Conservation (phyloP, 2,113 vertebrate genomes). For the Python bivittatus region DNA sequence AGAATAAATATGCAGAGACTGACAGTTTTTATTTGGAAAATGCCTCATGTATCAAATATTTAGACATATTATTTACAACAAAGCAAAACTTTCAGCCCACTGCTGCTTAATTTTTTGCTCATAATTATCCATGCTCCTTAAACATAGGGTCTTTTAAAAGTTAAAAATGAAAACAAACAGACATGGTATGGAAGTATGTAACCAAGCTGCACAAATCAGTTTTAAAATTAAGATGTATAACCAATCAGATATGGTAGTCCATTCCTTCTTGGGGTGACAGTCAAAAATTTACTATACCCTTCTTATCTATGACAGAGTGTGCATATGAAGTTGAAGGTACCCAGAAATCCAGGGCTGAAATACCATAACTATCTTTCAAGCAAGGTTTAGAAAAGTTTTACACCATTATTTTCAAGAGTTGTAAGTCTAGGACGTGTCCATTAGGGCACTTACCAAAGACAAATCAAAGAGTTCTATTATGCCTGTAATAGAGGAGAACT, state of each 20-base stretch:
- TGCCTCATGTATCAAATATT: conserved; percentile 4
- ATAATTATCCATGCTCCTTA: conserved; percentile 43
- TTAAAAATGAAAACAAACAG: not conserved
- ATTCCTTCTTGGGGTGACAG: not conserved
- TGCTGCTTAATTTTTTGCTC: conserved; percentile 34
- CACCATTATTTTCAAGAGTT: conserved; percentile 31
- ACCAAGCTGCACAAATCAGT: not conserved
- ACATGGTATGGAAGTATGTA: not conserved
- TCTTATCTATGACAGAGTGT: conserved; percentile 16
- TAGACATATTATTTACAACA: conserved; percentile 53
- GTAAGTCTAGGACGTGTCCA: conserved; percentile 29
- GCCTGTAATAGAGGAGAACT: conserved; percentile 39
- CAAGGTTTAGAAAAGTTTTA: conserved; percentile 44
- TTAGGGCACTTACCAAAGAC: conserved; percentile 49
- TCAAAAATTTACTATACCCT: not conserved
- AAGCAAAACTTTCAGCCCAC: conserved; percentile 28
- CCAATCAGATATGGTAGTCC: not conserved
- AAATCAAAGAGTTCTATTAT: conserved; percentile 52
- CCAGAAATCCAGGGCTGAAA: conserved; percentile 31
- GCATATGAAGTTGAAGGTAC: conserved; percentile 14
- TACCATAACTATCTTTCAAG: conserved; percentile 32
- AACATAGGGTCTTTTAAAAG: conserved; percentile 27
- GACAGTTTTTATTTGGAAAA: conserved; percentile 16
- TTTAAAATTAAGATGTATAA: not conserved
- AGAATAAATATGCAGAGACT: conserved; percentile 1